phyloP scores from a whole-genome alignment of 2,113 vertebrate genomes.

The Tetrax tetrax region DNA sequence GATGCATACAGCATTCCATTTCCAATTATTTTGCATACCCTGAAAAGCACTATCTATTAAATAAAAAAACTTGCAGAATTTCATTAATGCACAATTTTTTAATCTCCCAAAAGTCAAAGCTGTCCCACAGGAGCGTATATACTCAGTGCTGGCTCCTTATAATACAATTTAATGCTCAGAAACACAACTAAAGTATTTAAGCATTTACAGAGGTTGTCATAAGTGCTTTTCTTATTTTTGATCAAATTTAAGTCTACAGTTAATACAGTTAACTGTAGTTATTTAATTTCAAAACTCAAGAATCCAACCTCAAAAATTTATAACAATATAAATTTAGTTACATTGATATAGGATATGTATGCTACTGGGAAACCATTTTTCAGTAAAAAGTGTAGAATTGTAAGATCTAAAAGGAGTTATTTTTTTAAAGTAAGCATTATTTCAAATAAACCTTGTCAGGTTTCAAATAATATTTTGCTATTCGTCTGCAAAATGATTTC shows the following conservation, averaged over 20 bases:
- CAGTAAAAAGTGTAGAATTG: slow-evolving; percentile 63
- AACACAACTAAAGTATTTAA: slow-evolving; percentile 89
- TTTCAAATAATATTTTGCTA: slow-evolving; percentile 59
- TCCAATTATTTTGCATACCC: slow-evolving; percentile 75
- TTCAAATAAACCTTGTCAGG: slow-evolving; percentile 78
- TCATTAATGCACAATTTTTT: slow-evolving; percentile 88
- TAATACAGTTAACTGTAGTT: slow-evolving; percentile 96
- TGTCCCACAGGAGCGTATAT: slow-evolving; percentile 77
- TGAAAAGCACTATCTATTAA: slow-evolving; percentile 80
- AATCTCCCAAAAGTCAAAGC: slow-evolving; percentile 81
- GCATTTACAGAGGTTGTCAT: slow-evolving; percentile 91
- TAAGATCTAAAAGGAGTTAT: slow-evolving; percentile 65
- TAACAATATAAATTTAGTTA: slow-evolving; percentile 89
- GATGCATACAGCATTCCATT: slow-evolving; percentile 54
- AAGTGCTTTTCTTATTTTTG: slow-evolving; percentile 83
- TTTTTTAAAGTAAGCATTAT: slow-evolving; percentile 78
- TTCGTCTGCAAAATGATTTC: slow-evolving; percentile 59
- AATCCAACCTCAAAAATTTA: slow-evolving; percentile 91
- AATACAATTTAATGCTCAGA: slow-evolving; percentile 90
- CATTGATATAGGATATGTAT: slow-evolving; percentile 79
- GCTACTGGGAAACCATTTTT: slow-evolving; percentile 78
- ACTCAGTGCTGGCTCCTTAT: slow-evolving; percentile 85
- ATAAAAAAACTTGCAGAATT: slow-evolving; percentile 88
- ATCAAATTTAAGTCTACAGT: slow-evolving; percentile 86
- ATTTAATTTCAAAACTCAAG: slow-evolving; percentile 93